A percentile compares a stretch with the other conserved stretches of the same genome.
Evolutionary conservation across 2,113 vertebrate genomes (phyloP).

Genomic region (Rhynchopsitta pachyrhyncha): DNA sequence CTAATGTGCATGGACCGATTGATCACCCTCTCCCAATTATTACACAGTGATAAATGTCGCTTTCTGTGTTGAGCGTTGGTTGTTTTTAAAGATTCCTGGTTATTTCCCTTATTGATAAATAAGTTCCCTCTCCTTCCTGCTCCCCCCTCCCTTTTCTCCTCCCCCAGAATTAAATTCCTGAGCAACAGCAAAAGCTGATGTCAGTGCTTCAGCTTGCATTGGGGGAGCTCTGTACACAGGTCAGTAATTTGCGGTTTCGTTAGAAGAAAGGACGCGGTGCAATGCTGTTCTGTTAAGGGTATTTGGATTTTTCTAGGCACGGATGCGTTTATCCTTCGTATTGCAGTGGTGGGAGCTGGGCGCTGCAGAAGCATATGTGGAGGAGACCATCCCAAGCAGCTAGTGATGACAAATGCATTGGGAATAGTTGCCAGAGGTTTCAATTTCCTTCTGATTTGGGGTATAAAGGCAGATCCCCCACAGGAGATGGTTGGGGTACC

Average conservation of each 20-base stretch:
- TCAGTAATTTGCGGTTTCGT: conserved; percentile 52
- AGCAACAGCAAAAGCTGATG: conserved; percentile 63
- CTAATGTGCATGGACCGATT: background rate
- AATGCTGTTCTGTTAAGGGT: background rate
- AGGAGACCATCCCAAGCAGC: background rate
- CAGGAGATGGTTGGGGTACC: background rate
- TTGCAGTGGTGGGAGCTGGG: background rate
- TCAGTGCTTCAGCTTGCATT: conserved; percentile 64
- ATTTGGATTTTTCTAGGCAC: background rate
- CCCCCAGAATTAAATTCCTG: conserved; percentile 69
- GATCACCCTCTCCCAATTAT: background rate
- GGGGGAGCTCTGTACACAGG: conserved; percentile 58
- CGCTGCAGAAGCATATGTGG: background rate
- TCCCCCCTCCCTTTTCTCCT: conserved; percentile 49
- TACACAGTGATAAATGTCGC: background rate
- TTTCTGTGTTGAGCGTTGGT: background rate
- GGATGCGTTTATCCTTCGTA: background rate
- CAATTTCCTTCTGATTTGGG: background rate
- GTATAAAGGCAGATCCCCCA: background rate
- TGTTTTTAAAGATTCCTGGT: background rate
- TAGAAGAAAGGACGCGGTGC: background rate
- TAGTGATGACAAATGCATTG: background rate
- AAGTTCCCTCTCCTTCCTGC: conserved; percentile 57
- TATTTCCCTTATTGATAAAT: conserved; percentile 56
- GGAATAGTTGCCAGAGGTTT: background rate